Base-by-base conservation (phyloP, 2,888 invertebrate species). In the Epinotia brunnichana region DNA sequence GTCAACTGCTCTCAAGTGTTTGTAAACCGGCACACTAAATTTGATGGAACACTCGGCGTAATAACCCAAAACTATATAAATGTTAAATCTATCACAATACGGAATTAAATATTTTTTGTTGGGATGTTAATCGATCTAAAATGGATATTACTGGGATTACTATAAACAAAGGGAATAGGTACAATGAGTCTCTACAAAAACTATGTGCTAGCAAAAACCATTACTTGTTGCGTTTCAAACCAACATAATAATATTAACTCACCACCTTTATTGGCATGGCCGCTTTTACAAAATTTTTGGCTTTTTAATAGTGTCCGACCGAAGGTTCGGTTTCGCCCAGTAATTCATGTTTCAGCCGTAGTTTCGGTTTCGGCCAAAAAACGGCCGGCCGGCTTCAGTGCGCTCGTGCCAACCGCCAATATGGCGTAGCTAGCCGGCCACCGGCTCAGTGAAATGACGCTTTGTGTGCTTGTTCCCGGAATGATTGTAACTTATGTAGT, bases 221-320 rank as follows among this genome's bases (percentile, higher is more conserved):
- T 66, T 71, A 53, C 66, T 66, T 10, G 41, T n/a, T 44, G 51
- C 21, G 53, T 66, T 54, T 53, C 19, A 66, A 61, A 61, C 39
- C n/a, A 59, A 35, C n/a, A 63, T 9, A 15, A 64, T n/a, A 4
- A 35, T 21, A 51, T 53, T 39, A 53, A 29, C 17, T 64, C 13
- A 53, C 15, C 29, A 60, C 51, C 44, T 53, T 59, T 41, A 24
- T 35, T 21, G 64, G 41, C 60, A 67, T 67, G 71, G 82, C 78
- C 80, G 80, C 82, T 85, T 85, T 85, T 81, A 87, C 88, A 87
- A 82, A 79, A 80, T 81, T 80, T 80, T 77, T 79, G 76, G 70
- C 74, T 79, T 77, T n/a, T n/a, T n/a, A n/a, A n/a, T n/a, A n/a
- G n/a, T n/a, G n/a, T n/a, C n/a, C n/a, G n/a, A n/a, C n/a, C n/a